These are phyloP conservation scores for Macrostomum cliftonense DNA, from an alignment of 2,888 invertebrate species.

Conservation along the genomic window DNA sequence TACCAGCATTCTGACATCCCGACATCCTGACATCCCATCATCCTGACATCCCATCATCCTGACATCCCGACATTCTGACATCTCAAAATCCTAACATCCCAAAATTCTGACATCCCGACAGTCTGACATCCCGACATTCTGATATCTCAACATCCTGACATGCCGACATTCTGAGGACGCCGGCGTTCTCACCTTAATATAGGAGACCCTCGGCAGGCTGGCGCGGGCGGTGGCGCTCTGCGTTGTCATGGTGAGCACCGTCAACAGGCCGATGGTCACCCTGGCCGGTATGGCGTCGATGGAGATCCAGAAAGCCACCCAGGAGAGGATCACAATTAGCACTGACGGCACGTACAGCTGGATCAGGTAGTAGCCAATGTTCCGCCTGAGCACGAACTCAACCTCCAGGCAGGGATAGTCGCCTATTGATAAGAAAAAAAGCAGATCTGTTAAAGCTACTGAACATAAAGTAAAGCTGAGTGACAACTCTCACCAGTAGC, in stretches of 20 bases:
- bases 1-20: too few relatives aligned
- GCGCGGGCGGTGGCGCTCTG: slow-evolving; percentile 15
- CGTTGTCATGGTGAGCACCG: slow-evolving; percentile 17
- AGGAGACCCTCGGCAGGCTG: slow-evolving; percentile 15
- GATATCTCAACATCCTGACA: too few relatives aligned
- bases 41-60: too few relatives aligned
- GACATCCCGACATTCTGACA: too few relatives aligned
- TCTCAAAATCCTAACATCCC: too few relatives aligned
- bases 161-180: too few relatives aligned
- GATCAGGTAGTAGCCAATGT: background rate
- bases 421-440: background rate
- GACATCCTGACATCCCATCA: too few relatives aligned
- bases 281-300: slow-evolving; percentile 15
- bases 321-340: slow-evolving; percentile 16
- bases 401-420: background rate
- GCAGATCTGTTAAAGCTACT: too few relatives aligned
- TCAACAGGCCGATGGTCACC: slow-evolving; percentile 16
- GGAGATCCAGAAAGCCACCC: slow-evolving; percentile 17
- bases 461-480: too few relatives aligned
- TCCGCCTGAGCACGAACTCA: background rate
- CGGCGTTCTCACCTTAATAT: slow-evolving; percentile 6
- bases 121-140: too few relatives aligned
- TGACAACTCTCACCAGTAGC: slow-evolving; percentile 15
- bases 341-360: slow-evolving; percentile 15
- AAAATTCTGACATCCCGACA: too few relatives aligned